These are phyloP conservation scores for Orchesella cincta DNA, from an alignment of 1,140 invertebrate species.

Conservation along the genomic window DNA sequence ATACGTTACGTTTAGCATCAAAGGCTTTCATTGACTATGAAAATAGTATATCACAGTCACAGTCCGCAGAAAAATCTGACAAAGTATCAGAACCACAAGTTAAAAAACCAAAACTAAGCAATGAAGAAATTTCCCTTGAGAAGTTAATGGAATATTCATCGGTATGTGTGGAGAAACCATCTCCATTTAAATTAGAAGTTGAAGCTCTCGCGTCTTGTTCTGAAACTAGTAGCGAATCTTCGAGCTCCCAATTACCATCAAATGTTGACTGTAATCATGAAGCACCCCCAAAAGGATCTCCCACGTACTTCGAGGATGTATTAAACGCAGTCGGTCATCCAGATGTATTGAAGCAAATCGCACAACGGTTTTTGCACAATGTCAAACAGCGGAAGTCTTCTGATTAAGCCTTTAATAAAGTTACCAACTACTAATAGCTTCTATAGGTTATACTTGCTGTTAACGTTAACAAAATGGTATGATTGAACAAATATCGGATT, in stretches of 20 bases:
- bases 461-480: too few species aligned
- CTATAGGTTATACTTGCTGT: too few species aligned
- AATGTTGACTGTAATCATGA: too few species aligned
- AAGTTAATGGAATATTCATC: not conserved
- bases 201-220: not conserved
- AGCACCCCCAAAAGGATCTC: not conserved
- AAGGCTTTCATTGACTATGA: conserved; percentile 23
- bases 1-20: conserved; percentile 32
- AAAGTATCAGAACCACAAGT: not conserved
- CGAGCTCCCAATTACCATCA: not conserved
- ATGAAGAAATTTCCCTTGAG: not conserved
- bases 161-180: not conserved
- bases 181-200: not conserved
- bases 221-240: not conserved
- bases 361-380: conserved; percentile 35
- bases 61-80: not conserved
- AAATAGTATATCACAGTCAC: too few species aligned
- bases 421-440: not conserved
- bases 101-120: not conserved
- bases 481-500: too few species aligned
- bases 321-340: conserved; percentile 45
- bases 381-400: conserved; percentile 11
- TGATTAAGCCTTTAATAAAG: conserved; percentile 16
- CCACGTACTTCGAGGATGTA: conserved; percentile 35
- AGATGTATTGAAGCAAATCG: conserved; percentile 40